Base-by-base conservation (phyloP, 2,797 vertebrate species). In the Ceyx erithaca region DNA sequence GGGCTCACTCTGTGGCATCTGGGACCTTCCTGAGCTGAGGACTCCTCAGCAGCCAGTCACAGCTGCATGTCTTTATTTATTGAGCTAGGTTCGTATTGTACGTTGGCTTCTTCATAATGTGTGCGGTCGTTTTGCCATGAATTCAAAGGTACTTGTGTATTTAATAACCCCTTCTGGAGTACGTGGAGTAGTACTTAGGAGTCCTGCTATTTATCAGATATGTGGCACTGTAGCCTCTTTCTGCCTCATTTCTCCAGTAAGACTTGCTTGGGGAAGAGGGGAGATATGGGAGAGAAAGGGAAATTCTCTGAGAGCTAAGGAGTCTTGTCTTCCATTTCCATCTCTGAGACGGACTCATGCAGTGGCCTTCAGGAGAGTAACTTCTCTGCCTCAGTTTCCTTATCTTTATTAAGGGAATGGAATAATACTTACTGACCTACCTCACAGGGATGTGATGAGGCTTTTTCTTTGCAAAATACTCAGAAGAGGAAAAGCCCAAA, bases 1-100 rank as follows among this genome's bases (percentile, higher is more conserved):
- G 69, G 49, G 67, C 35, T 67, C 68, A 31, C 25, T 51, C 49
- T 2, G 21, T 43, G 78, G 67, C 75, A 28, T n/a, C 46, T 16
- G 69, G 89, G 63, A 95, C 87, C 6, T 41, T 51, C 26, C 62
- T 84, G 95, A 83, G 87, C 96, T 89, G 90, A 69, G 43, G 78
- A 69, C 28, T 69, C 46, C 79, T 84, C 49, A 33, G 58, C 79
- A 49, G 66, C 49, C 71, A n/a, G 87, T 54, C 75, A 30, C 79
- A 81, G 66, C 86, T 95, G 67, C 90, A 51, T 93, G 71, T 80
- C 14, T 95, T 93, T 92, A 98, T 98, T 98, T 98, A 98, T 98
- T 98, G 96, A 96, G 90, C 79, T 92, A 93, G 92, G 86, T 92
- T 92, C 82, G 82, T 94, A 48, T 91, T 31, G 91, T 78, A 91